A percentile compares a stretch with the other conserved stretches of the same genome.
phyloP scores from a whole-genome alignment of 1,140 invertebrate genomes.

The Neocloeon triangulifer region DNA sequence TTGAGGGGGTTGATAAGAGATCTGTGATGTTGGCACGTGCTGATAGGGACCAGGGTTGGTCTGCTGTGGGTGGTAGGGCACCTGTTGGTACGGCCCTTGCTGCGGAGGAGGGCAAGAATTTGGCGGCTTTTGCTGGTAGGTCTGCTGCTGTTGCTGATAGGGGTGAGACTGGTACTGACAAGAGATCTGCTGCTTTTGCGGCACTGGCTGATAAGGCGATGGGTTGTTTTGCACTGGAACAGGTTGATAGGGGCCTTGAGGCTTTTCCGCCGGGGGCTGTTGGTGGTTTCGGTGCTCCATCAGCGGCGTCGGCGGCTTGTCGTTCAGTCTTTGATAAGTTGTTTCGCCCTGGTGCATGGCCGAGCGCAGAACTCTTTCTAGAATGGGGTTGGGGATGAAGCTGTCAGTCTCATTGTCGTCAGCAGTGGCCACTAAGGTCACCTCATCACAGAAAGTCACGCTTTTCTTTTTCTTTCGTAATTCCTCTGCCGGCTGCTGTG shows the following conservation, averaged over 20 bases:
- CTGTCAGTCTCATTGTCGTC: conserved; percentile 76
- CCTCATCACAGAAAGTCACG: conserved; percentile 83
- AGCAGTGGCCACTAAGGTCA: conserved; percentile 72
- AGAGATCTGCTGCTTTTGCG: neutral
- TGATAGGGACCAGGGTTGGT: neutral
- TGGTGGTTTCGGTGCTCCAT: neutral
- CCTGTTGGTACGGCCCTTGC: neutral
- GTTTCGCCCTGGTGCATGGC: conserved; percentile 50
- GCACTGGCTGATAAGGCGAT: neutral
- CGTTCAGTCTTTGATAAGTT: conserved; percentile 4
- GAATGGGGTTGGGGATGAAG: conserved; percentile 74
- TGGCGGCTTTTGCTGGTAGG: too few species aligned
- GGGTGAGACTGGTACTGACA: conserved; percentile 1
- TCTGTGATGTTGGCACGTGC: neutral
- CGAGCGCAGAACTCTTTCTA: conserved; percentile 62
- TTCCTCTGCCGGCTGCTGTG: too few species aligned
- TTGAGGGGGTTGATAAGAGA: conserved; percentile 3
- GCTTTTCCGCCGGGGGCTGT: neutral
- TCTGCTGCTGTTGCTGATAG: conserved; percentile 1
- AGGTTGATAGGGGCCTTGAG: neutral
- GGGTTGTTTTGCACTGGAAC: neutral
- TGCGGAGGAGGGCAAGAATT: too few species aligned
- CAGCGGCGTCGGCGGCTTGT: neutral
- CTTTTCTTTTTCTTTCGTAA: conserved; percentile 66
- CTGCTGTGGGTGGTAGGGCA: conserved; percentile 2